A percentile compares a stretch with the other conserved stretches of the same genome.
These are phyloP conservation scores for Dicentrarchus labrax DNA, from an alignment of 2,113 vertebrate genomes.

Conservation along the genomic window DNA sequence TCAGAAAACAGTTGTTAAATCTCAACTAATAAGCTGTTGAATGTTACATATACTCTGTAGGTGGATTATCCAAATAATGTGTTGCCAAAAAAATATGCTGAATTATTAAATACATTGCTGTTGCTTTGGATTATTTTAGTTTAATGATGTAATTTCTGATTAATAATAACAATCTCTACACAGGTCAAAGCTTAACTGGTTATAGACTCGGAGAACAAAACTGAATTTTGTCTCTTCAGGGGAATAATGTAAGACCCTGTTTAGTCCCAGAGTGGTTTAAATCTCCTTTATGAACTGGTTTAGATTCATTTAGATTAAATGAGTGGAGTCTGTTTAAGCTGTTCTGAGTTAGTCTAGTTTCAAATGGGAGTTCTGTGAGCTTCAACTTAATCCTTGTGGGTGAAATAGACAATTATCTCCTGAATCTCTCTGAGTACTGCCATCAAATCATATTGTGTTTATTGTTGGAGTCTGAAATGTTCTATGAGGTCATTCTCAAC, in stretches of 20 bases:
- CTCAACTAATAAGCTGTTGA: too few species aligned
- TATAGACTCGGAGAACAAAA: not conserved
- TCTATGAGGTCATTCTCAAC: not conserved
- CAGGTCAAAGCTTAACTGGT: not conserved
- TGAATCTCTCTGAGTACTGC: not conserved
- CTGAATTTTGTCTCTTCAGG: not conserved
- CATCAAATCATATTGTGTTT: conserved; percentile 1
- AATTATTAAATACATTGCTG: not conserved
- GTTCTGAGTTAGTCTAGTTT: conserved; percentile 36
- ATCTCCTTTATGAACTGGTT: conserved; percentile 27
- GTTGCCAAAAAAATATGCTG: too few species aligned
- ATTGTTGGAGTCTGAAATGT: not conserved
- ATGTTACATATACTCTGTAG: too few species aligned
- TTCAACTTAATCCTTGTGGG: conserved; percentile 38
- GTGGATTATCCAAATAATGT: too few species aligned
- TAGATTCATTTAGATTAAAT: conserved; percentile 18
- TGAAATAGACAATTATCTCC: conserved; percentile 43
- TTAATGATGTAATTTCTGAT: not conserved
- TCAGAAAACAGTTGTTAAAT: too few species aligned
- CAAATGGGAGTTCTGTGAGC: conserved; percentile 32
- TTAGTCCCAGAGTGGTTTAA: conserved; percentile 9
- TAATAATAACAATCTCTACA: not conserved
- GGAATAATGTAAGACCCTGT: not conserved
- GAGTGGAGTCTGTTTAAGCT: conserved; percentile 26
- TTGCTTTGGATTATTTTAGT: not conserved